Base-by-base conservation (phyloP, 2,888 invertebrate genomes). In the Nymphalis urticae region DNA sequence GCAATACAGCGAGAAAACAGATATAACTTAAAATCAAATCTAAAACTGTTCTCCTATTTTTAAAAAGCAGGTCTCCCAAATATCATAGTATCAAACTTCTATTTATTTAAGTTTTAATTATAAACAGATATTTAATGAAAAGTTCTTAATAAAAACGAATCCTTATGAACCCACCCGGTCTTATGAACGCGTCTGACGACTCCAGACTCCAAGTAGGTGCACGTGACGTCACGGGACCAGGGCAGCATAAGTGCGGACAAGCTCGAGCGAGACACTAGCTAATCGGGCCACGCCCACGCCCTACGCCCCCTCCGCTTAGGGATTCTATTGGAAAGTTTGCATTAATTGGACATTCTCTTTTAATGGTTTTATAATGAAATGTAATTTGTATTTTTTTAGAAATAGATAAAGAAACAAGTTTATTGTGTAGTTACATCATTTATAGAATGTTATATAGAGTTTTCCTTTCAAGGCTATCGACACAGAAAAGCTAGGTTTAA, bases 271-370 rank as follows among this genome's bases (percentile, higher is more conserved):
- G 76, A 73, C 75, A 71, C 74, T 17, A 66, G 63, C 71, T 72
- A 64, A 68, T 64, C 63, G 54, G 76, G 83, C 80, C 83, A 82
- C 86, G 88, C 86, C 88, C 86, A 85, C 84, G 79, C 75, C 76
- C 77, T 74, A 75, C 80, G 81, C 87, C 85, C 86, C 85, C 81
- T 81, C 76, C 76, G 71, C 74, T 73, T 75, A 70, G 70, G 68
- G 74, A 64, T 74, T 64, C 74, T 68, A 74, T 74, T 74, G 74
- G 74, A 70, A 74, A 73, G 68, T 68, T 69, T 54, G 63, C 66
- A 74, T 66, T 71, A 69, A 73, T 70, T 71, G 73, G 62, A 60
- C 71, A 68, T 70, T 74, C 64, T 63, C 60, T 54, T 48, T 62
- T 63, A 68, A 65, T 59, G 59, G 48, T 24, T 68, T 68, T 54